phyloP scores from a whole-genome alignment of 30 jellyfish, hydroid and myxozoan species.

The Hydractinia echinata region DNA sequence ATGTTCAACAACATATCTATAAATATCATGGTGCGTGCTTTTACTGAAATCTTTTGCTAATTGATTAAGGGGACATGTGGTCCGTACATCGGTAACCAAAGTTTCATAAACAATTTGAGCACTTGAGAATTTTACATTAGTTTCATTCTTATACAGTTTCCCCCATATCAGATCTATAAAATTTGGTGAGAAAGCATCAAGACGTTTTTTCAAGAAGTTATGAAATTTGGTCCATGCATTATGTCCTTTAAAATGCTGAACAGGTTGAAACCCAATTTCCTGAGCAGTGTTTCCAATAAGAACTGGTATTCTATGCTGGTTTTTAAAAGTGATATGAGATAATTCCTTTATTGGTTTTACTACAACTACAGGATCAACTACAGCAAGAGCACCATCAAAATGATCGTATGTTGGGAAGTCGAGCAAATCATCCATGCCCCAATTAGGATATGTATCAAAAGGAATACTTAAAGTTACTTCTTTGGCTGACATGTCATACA shows the following conservation, averaged over 20 bases:
- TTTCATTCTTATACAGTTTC: neutral
- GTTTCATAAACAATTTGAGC: conserved; percentile 13
- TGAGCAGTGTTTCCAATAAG: conserved; percentile 69
- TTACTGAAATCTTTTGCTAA: conserved; percentile 9
- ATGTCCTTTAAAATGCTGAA: neutral
- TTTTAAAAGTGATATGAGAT: neutral
- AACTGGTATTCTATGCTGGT: conserved; percentile 35
- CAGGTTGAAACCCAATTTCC: conserved; percentile 32
- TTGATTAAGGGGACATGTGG: conserved; percentile 33
- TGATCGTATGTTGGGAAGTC: conserved; percentile 44
- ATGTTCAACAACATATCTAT: conserved; percentile 27
- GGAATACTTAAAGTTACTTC: conserved; percentile 41
- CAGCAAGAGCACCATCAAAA: conserved; percentile 44
- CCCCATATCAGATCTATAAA: conserved; percentile 15
- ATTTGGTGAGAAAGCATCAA: conserved; percentile 25
- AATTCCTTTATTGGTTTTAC: conserved; percentile 21
- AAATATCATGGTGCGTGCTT: conserved; percentile 30
- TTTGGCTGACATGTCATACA: conserved; percentile 31
- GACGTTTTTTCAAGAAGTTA: neutral
- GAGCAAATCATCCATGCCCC: conserved; percentile 30
- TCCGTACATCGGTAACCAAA: conserved; percentile 38
- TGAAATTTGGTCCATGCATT: conserved; percentile 1
- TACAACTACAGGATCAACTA: conserved; percentile 53
- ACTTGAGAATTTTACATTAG: neutral
- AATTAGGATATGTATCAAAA: conserved; percentile 30